A percentile compares a stretch with the other conserved stretches of the same genome.
phyloP scores from a whole-genome alignment of 2,888 invertebrate species.

The Drosophila tripunctata region DNA sequence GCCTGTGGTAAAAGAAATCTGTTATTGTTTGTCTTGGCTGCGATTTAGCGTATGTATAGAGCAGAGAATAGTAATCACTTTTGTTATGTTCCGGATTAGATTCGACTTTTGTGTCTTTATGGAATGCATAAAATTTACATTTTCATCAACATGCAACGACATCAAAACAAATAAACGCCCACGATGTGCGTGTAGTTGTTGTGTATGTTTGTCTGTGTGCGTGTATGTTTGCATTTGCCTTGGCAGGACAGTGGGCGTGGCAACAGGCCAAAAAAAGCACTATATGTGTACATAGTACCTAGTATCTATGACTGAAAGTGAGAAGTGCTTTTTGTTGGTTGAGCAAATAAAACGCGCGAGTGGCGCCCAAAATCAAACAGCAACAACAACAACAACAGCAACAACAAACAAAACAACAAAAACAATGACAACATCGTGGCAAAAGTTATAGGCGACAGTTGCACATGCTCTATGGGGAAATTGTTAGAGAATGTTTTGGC shows the following conservation, averaged over 20 bases:
- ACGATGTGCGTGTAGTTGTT: conserved; percentile 7
- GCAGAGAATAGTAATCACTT: conserved; percentile 42
- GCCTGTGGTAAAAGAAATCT: neutral
- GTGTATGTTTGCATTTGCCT: conserved; percentile 40
- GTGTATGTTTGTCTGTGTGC: neutral
- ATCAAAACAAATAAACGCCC: conserved; percentile 52
- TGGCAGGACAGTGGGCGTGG: conserved; percentile 19
- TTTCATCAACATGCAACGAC: conserved; percentile 66
- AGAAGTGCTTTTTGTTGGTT: conserved; percentile 70
- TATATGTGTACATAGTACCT: conserved; percentile 43
- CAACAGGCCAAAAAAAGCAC: conserved; percentile 27
- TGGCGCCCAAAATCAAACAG: conserved; percentile 62
- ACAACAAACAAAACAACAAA: conserved; percentile 33
- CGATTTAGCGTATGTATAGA: conserved; percentile 24
- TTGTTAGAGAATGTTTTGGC: conserved; percentile 14
- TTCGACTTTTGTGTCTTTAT: conserved; percentile 36
- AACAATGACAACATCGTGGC: conserved; percentile 11
- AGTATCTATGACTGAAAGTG: conserved; percentile 69
- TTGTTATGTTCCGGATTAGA: conserved; percentile 24
- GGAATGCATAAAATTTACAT: conserved; percentile 77
- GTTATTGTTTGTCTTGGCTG: conserved; percentile 1
- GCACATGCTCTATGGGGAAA: conserved; percentile 36
- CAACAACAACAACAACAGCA: conserved; percentile 31
- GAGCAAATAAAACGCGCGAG: conserved; percentile 71
- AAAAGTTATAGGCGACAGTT: conserved; percentile 68